These are phyloP conservation scores for Proctacanthus coquilletti DNA, from an alignment of 1,140 invertebrate species.

Conservation along the genomic window DNA sequence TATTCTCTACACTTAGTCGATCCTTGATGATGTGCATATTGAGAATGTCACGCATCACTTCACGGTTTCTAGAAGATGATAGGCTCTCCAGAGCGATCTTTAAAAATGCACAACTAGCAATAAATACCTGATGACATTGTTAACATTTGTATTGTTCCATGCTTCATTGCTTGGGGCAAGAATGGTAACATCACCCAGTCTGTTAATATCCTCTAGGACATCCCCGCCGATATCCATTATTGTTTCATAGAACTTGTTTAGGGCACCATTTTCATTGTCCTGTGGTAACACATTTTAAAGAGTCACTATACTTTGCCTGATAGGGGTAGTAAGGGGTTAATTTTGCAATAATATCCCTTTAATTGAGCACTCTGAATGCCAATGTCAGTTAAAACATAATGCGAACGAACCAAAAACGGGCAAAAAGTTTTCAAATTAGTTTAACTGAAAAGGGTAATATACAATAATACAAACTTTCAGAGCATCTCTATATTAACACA, in stretches of 20 bases:
- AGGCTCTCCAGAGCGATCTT: neutral
- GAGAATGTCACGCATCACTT: constrained; percentile 55
- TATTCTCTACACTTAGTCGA: constrained; percentile 55
- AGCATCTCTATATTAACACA: no score
- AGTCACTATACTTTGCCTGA: no score
- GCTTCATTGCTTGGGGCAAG: constrained; percentile 83
- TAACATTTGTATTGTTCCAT: constrained; percentile 50
- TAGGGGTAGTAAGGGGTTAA: no score
- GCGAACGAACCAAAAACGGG: no score
- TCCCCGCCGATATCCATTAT: constrained; percentile 58
- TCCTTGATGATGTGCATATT: constrained; percentile 63
- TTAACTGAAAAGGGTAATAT: no score
- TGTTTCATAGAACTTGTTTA: constrained; percentile 64
- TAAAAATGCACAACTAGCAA: constrained; percentile 1
- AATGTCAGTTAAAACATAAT: no score
- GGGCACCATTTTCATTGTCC: constrained; percentile 66
- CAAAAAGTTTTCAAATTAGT: no score
- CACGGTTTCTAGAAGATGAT: constrained; percentile 36
- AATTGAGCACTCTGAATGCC: no score
- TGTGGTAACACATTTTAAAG: no score
- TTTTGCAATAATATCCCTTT: no score
- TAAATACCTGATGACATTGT: constrained; percentile 42
- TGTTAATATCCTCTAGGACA: constrained; percentile 54
- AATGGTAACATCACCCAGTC: constrained; percentile 57
- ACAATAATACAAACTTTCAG: no score